A percentile compares a stretch with the other conserved stretches of the same genome.
Conservation (phyloP, 2,797 vertebrate species). For the Otolemur crassicaudatus region DNA sequence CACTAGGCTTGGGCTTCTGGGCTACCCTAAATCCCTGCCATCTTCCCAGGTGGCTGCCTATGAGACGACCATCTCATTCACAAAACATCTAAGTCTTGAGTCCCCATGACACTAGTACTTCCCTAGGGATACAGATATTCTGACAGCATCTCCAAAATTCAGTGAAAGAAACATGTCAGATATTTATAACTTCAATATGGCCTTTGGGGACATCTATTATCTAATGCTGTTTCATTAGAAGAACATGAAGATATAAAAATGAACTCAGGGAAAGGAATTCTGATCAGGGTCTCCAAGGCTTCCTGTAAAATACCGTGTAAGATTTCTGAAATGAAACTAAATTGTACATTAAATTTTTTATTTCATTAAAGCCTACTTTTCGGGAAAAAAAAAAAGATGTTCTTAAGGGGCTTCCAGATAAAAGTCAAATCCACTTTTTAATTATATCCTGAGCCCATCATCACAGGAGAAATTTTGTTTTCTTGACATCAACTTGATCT, state of each 20-base stretch:
- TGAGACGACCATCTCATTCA: too few species aligned
- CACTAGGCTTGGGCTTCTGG: not conserved
- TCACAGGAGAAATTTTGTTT: not conserved
- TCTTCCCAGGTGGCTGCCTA: not conserved
- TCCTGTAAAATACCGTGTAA: not conserved
- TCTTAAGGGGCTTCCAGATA: not conserved
- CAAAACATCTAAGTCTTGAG: not conserved
- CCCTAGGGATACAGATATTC: not conserved
- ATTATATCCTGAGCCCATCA: not conserved
- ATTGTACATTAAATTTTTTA: not conserved
- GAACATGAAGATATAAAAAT: not conserved
- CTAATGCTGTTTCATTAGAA: not conserved
- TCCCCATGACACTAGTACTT: rapidly evolving
- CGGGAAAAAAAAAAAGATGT: not conserved
- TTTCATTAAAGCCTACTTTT: constrained; percentile 11
- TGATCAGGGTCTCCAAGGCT: constrained; percentile 21
- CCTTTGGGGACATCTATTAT: not conserved
- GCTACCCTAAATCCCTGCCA: not conserved
- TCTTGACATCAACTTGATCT: not conserved
- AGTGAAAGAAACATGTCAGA: not conserved
- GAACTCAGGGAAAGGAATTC: not conserved
- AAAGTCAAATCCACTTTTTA: not conserved
- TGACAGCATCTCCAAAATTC: not conserved
- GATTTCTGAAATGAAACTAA: constrained; percentile 34
- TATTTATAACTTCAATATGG: not conserved